phyloP scores from a whole-genome alignment of 2,797 vertebrate genomes.

The Gephyroberyx darwinii region DNA sequence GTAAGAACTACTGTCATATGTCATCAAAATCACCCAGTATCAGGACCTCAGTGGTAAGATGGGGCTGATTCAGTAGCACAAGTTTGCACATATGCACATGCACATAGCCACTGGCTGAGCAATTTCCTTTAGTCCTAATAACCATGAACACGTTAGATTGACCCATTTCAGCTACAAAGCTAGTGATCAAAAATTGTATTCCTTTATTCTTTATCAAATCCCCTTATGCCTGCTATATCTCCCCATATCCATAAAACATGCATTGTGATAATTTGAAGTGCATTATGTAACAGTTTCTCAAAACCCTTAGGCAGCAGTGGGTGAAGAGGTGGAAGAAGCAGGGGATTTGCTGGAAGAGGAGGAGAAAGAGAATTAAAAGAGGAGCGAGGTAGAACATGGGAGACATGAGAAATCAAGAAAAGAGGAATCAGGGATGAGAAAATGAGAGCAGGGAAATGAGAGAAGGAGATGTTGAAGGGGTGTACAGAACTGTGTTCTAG shows the following conservation, averaged over 20 bases:
- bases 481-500: constrained; percentile 22
- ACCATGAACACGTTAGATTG: constrained; percentile 54
- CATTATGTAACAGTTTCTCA: constrained; percentile 74
- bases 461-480: constrained; percentile 16
- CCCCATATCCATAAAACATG: constrained; percentile 65
- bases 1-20: constrained; percentile 72
- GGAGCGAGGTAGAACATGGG: constrained; percentile 54
- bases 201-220: constrained; percentile 58
- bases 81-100: constrained; percentile 42
- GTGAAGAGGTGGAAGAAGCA: constrained; percentile 68
- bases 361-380: constrained; percentile 48
- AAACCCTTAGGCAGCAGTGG: constrained; percentile 66
- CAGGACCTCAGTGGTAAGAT: constrained; percentile 62
- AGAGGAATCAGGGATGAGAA: constrained; percentile 54
- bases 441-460: constrained; percentile 40
- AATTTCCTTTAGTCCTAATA: constrained; percentile 61
- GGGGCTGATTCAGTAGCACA: constrained; percentile 60
- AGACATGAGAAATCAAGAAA: constrained; percentile 55
- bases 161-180: constrained; percentile 65
- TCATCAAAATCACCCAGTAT: constrained; percentile 73
- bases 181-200: constrained; percentile 57
- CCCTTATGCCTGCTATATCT: constrained; percentile 42
- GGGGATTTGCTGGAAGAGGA: constrained; percentile 59
- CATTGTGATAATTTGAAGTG: constrained; percentile 73
- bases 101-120: constrained; percentile 43